Conservation (phyloP, 2,797 vertebrate species). For the Danio tinwini region DNA sequence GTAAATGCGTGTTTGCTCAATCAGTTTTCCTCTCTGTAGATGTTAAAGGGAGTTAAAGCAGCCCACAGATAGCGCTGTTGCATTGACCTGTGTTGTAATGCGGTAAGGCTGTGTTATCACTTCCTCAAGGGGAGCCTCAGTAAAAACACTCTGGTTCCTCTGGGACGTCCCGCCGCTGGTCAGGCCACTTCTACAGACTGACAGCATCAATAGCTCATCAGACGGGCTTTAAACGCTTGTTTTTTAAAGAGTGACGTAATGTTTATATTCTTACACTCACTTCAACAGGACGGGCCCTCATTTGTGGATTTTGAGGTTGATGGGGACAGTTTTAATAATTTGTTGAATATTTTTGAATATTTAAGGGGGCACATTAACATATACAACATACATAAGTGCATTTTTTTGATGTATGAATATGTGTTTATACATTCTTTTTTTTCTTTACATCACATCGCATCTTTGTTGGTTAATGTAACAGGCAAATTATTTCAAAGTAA, state of each 20-base stretch:
- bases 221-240: background rate
- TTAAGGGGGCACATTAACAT: background rate
- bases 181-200: constrained; percentile 28
- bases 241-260: constrained; percentile 45
- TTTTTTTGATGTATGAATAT: too few species aligned
- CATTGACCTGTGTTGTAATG: constrained; percentile 44
- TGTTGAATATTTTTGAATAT: background rate
- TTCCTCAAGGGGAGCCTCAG: constrained; percentile 36
- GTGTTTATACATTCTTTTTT: too few species aligned
- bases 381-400: too few species aligned
- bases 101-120: constrained; percentile 53
- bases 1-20: background rate
- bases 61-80: background rate
- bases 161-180: constrained; percentile 4
- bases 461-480: too few species aligned
- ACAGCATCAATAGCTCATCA: constrained; percentile 39
- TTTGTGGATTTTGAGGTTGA: constrained; percentile 3
- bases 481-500: too few species aligned
- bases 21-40: constrained; percentile 8
- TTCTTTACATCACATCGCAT: too few species aligned
- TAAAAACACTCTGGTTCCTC: constrained; percentile 52
- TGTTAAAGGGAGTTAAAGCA: background rate
- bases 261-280: constrained; percentile 19
- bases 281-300: constrained; percentile 41
- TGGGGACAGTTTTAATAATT: background rate